Evolutionary conservation across 2,888 invertebrate species (phyloP), one percentile per base, ranked within the genome.

Genomic region (Monochamus alternatus): DNA sequence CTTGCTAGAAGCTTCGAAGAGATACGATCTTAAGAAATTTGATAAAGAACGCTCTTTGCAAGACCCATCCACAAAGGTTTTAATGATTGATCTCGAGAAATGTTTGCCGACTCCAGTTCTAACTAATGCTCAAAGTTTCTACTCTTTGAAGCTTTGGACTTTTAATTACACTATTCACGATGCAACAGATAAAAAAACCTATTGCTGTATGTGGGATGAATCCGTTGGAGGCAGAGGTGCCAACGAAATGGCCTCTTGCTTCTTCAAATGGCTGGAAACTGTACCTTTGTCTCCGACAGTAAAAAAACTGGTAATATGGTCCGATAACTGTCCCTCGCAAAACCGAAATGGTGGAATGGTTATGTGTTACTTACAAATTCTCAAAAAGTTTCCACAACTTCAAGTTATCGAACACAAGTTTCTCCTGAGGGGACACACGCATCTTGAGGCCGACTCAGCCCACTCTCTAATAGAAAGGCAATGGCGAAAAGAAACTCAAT

Each of bases 131-230:
- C 80, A 80, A 65, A 81, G 78, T 63, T 81, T 80, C 55, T 79
- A 79, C 66, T 73, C 77, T 9, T 65, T 77, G 12, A 80, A 81
- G 68, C 63, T 81, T 8, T 81, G 79, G 80, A 74, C 77, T 10
- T 78, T 74, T 32, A 81, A 80, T 67, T 79, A 77, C 38, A 80
- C 80, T 1, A 69, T 78, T 9, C 66, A 73, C 51, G 77, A 80
- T 69, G 32, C 78, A 43, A 77, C 77, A 63, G 52, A 58, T 12
- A 78, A 79, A 62, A 63, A 75, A 47, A 44, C 72, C 9, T 77
- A 58, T 59, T 78, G 79, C 63, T 75, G 63, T 67, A 81, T 79
- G 81, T 80, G 78, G 78, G 78, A 79, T 62, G 80, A 82, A 74
- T 71, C 77, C 44, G 65, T 75, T 51, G 73, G 75, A 43, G 73